These are phyloP conservation scores for Scaptomyza cyrtandrae DNA, from an alignment of 2,888 invertebrate species.

Conservation along the genomic window DNA sequence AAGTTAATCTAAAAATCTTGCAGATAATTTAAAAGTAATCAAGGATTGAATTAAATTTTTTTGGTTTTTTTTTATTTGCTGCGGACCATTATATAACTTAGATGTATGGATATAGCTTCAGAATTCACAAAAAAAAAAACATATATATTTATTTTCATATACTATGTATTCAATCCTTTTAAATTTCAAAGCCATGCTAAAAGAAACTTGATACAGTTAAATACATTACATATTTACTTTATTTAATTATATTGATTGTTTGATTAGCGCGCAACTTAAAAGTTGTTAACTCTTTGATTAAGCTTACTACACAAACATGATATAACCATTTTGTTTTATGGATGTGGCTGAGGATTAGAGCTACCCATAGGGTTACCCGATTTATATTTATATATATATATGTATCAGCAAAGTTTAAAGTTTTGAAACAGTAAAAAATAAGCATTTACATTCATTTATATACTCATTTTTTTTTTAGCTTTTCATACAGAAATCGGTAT, in stretches of 20 bases:
- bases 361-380: slow-evolving; percentile 6
- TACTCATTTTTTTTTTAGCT: slow-evolving; percentile 7
- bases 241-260: slow-evolving; percentile 2
- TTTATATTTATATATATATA: slow-evolving; percentile 3
- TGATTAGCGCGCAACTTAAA: neutral
- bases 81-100: slow-evolving; percentile 3
- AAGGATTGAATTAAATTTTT: neutral
- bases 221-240: neutral
- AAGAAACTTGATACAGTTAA: slow-evolving; percentile 8
- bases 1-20: neutral
- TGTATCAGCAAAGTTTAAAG: neutral
- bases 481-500: slow-evolving; percentile 49
- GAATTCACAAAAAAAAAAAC: neutral
- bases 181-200: slow-evolving; percentile 7
- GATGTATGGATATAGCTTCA: neutral
- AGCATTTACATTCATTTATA: slow-evolving; percentile 49
- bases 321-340: neutral
- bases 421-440: too few species aligned
- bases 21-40: neutral
- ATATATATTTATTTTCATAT: neutral
- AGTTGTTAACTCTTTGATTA: neutral
- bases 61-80: neutral
- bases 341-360: neutral
- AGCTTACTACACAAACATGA: neutral
- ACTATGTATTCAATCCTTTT: neutral